Base-by-base conservation (phyloP, 2,113 vertebrate genomes). In the Anhinga rufa region DNA sequence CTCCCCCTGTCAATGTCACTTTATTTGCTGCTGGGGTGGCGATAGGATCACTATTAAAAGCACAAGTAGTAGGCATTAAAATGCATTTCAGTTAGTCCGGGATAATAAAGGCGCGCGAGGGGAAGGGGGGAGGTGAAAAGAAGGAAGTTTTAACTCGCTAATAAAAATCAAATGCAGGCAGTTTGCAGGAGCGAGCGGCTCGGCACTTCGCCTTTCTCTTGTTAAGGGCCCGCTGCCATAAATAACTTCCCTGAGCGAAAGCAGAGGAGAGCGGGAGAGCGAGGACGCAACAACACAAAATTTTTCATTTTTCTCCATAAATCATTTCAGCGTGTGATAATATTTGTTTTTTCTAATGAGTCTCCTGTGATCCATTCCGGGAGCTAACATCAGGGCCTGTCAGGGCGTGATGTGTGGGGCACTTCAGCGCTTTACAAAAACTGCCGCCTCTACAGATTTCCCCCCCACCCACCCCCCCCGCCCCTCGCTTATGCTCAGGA, bases 331-430 rank as follows among this genome's bases (percentile, higher is more conserved):
- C 97, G 96, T 98, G 98, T 98, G 98, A 99, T 99, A 99, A 99
- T 99, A 99, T 99, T 99, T 99, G 98, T 98, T 98, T 99, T 98
- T 98, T 98, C 98, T 98, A 99, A 99, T 98, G 98, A 99, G 98
- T 98, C 99, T 98, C 98, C 95, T 98, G 98, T 98, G 98, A 98
- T 98, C 98, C 98, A 98, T 99, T 98, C 97, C 92, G 92, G 98
- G 98, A 98, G 98, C 98, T 98, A 98, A 98, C 98, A 98, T 98
- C 98, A 98, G 98, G 98, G 97, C 98, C 98, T 98, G 98, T 98
- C 98, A 98, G 97, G 96, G 97, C 92, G 95, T 98, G 98, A 98
- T 98, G 98, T 98, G 98, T 98, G 97, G 98, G 97, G 98, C 97
- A 98, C 98, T 98, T 98, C 98, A 98, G 97, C 19, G 83, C 98